These are phyloP conservation scores for Brenthis daphne DNA, from an alignment of 2,888 invertebrate species.

Conservation along the genomic window DNA sequence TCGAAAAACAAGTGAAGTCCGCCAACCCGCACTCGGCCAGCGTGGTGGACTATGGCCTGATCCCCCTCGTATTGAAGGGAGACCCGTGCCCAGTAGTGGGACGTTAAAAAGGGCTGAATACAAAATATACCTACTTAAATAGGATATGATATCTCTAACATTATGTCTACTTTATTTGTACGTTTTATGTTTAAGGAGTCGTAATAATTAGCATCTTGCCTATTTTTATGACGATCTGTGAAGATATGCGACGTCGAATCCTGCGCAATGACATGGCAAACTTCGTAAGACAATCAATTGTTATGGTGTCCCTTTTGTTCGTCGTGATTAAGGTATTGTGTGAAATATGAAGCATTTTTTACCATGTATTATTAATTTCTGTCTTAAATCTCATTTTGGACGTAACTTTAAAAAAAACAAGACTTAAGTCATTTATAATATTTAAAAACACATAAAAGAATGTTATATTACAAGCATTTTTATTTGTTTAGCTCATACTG, in stretches of 20 bases:
- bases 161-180: background rate
- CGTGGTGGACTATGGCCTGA: no score
- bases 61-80: no score
- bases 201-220: slow-evolving; percentile 23
- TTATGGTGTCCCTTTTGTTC: slow-evolving; percentile 30
- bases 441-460: no score
- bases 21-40: no score
- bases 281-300: slow-evolving; percentile 38
- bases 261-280: slow-evolving; percentile 37
- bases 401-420: background rate
- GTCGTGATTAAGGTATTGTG: slow-evolving; percentile 32
- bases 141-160: no score
- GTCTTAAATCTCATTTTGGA: background rate
- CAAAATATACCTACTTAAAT: no score
- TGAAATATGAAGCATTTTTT: background rate
- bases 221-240: slow-evolving; percentile 16
- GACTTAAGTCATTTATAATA: no score
- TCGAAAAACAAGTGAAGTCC: no score
- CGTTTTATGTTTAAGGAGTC: slow-evolving; percentile 22
- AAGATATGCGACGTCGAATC: slow-evolving; percentile 37
- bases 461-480: background rate
- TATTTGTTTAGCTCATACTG: slow-evolving; percentile 32
- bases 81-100: no score
- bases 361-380: background rate
- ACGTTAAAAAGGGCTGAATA: no score